phyloP scores from a whole-genome alignment of 2,113 vertebrate species.

The Abramis brama region DNA sequence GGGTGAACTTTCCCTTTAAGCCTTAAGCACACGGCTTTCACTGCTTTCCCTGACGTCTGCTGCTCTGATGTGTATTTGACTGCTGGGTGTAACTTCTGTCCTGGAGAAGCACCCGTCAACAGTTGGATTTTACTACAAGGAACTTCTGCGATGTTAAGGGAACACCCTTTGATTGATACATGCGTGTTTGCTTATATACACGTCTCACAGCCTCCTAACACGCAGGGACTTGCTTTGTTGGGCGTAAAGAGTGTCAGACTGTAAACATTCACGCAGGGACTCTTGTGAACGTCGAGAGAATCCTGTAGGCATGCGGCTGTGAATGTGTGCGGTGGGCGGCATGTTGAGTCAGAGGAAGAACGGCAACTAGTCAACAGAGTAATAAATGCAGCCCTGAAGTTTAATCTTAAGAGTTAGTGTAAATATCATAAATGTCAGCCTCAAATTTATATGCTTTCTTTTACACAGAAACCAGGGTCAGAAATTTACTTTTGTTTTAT shows the following conservation, averaged over 20 bases:
- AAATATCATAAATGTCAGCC: background rate
- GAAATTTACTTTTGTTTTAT: background rate
- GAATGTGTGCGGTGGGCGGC: conserved; percentile 36
- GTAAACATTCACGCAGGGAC: conserved; percentile 7
- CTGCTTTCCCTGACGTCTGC: conserved; percentile 19
- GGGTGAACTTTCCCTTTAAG: background rate
- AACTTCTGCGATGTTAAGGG: background rate
- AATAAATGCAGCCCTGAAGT: background rate
- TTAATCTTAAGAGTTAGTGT: background rate
- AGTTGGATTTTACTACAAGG: conserved; percentile 13
- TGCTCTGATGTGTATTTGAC: conserved; percentile 26
- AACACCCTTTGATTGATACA: conserved; percentile 10
- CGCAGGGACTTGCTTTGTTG: background rate
- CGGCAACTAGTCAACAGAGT: background rate
- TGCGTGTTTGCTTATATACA: conserved; percentile 3
- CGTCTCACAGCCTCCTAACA: background rate
- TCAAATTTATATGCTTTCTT: background rate
- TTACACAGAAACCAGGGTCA: background rate
- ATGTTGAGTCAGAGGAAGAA: conserved; percentile 13
- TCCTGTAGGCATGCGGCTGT: conserved; percentile 34
- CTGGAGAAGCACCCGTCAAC: conserved; percentile 27
- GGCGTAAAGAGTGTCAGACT: conserved; percentile 1
- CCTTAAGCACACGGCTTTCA: background rate
- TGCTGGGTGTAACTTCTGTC: conserved; percentile 35
- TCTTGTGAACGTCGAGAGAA: conserved; percentile 17